Conservation (phyloP, 2,888 invertebrate species). For the Netelia inedita region DNA sequence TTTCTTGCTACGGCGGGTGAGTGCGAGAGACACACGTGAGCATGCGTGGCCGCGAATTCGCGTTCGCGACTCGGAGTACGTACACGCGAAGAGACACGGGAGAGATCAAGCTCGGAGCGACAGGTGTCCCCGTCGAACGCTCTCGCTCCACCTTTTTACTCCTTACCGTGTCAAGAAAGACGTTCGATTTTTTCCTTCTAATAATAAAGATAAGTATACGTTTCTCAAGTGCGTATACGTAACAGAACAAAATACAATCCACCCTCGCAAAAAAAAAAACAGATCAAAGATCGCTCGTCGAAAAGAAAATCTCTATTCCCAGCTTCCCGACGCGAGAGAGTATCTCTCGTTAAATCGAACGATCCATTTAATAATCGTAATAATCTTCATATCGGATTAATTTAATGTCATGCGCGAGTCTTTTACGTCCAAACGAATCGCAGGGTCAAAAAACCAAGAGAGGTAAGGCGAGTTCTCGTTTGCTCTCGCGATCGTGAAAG, state of each 20-base stretch:
- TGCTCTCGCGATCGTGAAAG: slow-evolving; percentile 37
- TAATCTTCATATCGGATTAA: background rate
- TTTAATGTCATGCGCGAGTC: background rate
- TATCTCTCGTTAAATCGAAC: slow-evolving; percentile 2
- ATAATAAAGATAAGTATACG: background rate
- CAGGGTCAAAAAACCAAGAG: slow-evolving; percentile 41
- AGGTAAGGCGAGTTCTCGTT: slow-evolving; percentile 14
- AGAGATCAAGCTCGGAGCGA: slow-evolving; percentile 45
- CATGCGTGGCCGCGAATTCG: slow-evolving; percentile 55
- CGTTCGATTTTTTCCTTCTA: background rate
- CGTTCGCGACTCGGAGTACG: slow-evolving; percentile 9
- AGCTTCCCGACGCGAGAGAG: background rate
- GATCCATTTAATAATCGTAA: slow-evolving; percentile 7
- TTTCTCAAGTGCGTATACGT: background rate
- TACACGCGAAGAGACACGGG: background rate
- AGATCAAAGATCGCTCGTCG: background rate
- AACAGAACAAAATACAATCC: background rate
- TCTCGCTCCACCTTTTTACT: slow-evolving; percentile 20
- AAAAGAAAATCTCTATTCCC: background rate
- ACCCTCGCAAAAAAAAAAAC: slow-evolving; percentile 10
- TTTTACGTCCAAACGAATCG: slow-evolving; percentile 7
- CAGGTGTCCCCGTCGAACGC: slow-evolving; percentile 53
- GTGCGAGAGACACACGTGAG: background rate
- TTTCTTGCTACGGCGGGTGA: slow-evolving; percentile 37
- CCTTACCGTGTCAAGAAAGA: background rate